phyloP scores from a whole-genome alignment of 2,888 invertebrate species.

The Phania funesta region DNA sequence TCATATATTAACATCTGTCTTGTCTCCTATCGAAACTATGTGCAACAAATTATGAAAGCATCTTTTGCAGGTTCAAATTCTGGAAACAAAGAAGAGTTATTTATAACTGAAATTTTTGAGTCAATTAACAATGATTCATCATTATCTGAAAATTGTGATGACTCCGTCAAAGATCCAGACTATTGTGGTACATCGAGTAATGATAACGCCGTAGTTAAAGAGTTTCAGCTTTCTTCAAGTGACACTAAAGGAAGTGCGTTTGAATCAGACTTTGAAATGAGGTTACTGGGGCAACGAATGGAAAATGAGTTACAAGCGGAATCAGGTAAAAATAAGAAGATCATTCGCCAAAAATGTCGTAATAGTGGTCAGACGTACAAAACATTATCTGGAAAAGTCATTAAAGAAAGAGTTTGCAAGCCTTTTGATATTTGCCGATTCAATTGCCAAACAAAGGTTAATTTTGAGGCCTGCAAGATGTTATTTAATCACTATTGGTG shows the following conservation, averaged over 20 bases:
- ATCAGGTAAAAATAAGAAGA: conserved; percentile 32
- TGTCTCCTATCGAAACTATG: conserved; percentile 35
- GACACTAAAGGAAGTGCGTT: conserved; percentile 35
- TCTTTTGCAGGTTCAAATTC: conserved; percentile 37
- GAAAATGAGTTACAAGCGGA: conserved; percentile 44
- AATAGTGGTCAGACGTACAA: conserved; percentile 42
- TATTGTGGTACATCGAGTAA: conserved; percentile 45
- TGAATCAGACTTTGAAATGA: conserved; percentile 42
- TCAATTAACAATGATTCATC: conserved; percentile 43
- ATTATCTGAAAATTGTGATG: conserved; percentile 44
- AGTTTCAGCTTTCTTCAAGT: conserved; percentile 39
- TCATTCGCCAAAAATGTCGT: too few relatives aligned
- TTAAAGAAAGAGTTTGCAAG: conserved; percentile 38
- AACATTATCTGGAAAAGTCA: conserved; percentile 17
- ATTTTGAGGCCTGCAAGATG: too few relatives aligned
- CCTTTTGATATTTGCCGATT: too few relatives aligned
- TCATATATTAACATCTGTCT: conserved; percentile 44
- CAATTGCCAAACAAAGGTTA: too few relatives aligned
- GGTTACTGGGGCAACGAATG: conserved; percentile 41
- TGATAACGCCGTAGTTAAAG: conserved; percentile 37
- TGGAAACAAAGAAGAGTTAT: conserved; percentile 34
- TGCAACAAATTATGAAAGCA: conserved; percentile 39
- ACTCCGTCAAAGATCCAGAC: conserved; percentile 44
- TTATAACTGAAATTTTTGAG: conserved; percentile 35
- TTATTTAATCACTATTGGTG: too few relatives aligned